Conservation (phyloP, 2,797 vertebrate genomes). For the Scarus forsteni region DNA sequence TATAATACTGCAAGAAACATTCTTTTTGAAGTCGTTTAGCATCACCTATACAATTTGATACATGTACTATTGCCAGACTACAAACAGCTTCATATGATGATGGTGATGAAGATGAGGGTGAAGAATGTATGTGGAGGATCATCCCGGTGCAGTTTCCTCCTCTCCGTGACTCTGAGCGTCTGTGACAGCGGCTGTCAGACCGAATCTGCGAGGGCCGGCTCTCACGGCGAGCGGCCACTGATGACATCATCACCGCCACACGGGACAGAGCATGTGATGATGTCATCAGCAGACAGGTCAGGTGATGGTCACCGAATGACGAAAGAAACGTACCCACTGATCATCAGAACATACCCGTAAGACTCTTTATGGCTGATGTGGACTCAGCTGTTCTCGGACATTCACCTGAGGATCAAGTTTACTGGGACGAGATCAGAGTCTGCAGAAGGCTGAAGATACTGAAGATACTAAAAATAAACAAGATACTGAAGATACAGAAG, state of each 20-base stretch:
- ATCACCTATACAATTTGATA: too few species aligned
- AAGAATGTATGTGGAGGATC: not conserved
- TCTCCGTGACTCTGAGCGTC: conserved; percentile 11
- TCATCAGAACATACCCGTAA: not conserved
- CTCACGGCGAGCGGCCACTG: not conserved
- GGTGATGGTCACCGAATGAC: not conserved
- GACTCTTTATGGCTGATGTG: too few species aligned
- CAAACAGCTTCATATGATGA: not conserved
- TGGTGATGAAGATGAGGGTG: not conserved
- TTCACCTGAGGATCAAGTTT: too few species aligned
- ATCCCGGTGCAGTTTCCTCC: not conserved
- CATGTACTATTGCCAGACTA: too few species aligned
- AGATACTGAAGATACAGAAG: too few species aligned
- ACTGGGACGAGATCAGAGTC: too few species aligned
- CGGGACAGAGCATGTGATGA: not conserved
- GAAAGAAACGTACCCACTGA: not conserved
- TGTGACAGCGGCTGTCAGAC: conserved; percentile 28
- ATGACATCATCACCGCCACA: conserved; percentile 13
- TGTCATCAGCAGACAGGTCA: conserved; percentile 9
- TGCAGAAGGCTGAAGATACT: too few species aligned
- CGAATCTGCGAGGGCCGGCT: conserved; percentile 8
- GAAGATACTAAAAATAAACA: too few species aligned
- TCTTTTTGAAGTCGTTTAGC: too few species aligned
- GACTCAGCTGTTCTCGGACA: too few species aligned
- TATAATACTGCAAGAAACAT: too few species aligned